Conservation (phyloP, 2,797 vertebrate species). For the Brachymystax lenok region DNA sequence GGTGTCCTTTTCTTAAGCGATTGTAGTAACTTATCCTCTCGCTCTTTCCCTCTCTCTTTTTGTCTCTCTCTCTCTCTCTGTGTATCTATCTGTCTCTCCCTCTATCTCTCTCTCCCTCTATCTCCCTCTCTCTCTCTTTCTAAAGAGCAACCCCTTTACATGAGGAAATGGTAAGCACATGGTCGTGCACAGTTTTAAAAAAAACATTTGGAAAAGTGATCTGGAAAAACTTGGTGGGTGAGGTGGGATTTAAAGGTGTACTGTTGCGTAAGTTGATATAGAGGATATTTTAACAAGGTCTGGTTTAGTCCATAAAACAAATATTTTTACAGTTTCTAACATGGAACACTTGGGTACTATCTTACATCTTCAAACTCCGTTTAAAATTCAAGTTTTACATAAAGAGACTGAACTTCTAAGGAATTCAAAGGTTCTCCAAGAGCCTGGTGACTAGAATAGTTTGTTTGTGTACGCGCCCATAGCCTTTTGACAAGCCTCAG, state of each 20-base stretch:
- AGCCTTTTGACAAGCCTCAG: conserved; percentile 5
- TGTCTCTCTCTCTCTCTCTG: too few relatives aligned
- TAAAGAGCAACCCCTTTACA: conserved; percentile 1
- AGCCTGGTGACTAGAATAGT: not conserved
- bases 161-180: not conserved
- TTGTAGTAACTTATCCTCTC: too few relatives aligned
- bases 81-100: too few relatives aligned
- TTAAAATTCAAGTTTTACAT: not conserved
- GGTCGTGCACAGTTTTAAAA: conserved; percentile 2
- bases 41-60: too few relatives aligned
- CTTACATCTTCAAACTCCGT: not conserved
- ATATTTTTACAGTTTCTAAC: not conserved
- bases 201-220: too few relatives aligned
- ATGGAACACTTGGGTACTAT: too few relatives aligned
- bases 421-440: conserved; percentile 4
- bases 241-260: not conserved
- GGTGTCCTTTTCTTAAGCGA: too few relatives aligned
- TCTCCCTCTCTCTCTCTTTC: too few relatives aligned
- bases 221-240: not conserved
- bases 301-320: not conserved
- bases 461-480: conserved; percentile 5
- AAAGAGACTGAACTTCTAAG: not conserved
- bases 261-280: not conserved
- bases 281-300: not conserved
- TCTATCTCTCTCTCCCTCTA: too few relatives aligned